Evolutionary conservation across 2,888 invertebrate genomes (phyloP).

Genomic region (Trachelus stipa): DNA sequence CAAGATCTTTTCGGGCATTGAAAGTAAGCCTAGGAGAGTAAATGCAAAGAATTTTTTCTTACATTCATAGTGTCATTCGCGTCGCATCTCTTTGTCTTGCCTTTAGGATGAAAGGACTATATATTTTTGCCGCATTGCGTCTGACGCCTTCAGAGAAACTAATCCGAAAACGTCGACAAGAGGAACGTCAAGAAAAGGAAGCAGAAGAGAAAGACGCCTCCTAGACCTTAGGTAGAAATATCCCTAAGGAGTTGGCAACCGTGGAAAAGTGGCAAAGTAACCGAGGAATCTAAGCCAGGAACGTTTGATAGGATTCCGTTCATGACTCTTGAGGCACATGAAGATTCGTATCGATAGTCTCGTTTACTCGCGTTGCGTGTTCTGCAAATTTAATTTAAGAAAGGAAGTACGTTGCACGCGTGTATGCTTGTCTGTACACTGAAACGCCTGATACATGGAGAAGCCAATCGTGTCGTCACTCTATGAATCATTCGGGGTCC

Average conservation of each 20-base stretch:
- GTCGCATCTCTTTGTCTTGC: not conserved
- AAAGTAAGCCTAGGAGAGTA: not conserved
- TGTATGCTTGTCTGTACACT: conserved; percentile 1
- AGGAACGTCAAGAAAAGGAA: not conserved
- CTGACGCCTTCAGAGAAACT: not conserved
- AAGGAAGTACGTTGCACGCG: conserved; percentile 12
- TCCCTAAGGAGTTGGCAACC: not conserved
- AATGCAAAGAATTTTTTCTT: not conserved
- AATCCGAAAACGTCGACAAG: not conserved
- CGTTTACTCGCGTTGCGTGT: not conserved
- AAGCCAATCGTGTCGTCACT: conserved; percentile 22
- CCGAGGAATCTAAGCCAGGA: not conserved
- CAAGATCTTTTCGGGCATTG: not conserved
- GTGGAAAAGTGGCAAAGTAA: not conserved
- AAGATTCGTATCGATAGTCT: not conserved
- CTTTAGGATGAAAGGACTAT: too few species aligned
- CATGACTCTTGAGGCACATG: not conserved
- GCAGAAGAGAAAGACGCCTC: not conserved
- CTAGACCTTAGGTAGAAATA: not conserved
- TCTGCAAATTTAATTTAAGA: conserved; percentile 18
- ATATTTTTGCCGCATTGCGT: not conserved
- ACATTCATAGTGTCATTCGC: not conserved
- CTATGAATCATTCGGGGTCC: conserved; percentile 12
- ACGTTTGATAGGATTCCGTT: not conserved
- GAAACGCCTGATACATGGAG: conserved; percentile 7